These are phyloP conservation scores for Bombus sylvicola DNA, from an alignment of 1,140 invertebrate species.

Conservation along the genomic window DNA sequence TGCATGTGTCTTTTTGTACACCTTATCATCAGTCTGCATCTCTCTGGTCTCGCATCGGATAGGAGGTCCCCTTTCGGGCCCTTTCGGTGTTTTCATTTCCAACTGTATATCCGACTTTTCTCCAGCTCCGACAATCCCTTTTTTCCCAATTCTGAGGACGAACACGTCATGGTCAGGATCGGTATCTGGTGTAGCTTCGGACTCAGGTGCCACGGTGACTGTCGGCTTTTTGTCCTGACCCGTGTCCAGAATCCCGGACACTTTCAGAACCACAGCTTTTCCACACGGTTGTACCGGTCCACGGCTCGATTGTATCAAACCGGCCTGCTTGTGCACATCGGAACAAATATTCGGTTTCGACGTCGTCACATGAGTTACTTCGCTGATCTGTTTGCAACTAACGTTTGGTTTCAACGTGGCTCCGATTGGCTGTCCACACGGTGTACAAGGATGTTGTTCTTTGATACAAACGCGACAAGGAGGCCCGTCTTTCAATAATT, in stretches of 20 bases:
- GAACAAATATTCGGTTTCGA: background rate
- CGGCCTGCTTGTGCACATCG: background rate
- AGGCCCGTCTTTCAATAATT: background rate
- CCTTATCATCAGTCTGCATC: slow-evolving; percentile 74
- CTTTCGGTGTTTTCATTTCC: slow-evolving; percentile 80
- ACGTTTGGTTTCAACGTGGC: slow-evolving; percentile 12
- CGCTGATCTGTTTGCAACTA: background rate
- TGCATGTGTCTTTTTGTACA: background rate
- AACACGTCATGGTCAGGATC: slow-evolving; percentile 77
- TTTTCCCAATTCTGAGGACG: slow-evolving; percentile 80
- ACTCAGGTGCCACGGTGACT: slow-evolving; percentile 70
- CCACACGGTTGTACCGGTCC: slow-evolving; percentile 69
- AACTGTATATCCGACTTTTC: slow-evolving; percentile 80
- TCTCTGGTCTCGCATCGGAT: slow-evolving; percentile 78
- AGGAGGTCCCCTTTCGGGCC: slow-evolving; percentile 72
- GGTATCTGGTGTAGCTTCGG: slow-evolving; percentile 33
- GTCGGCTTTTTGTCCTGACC: slow-evolving; percentile 59
- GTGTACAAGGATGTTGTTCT: slow-evolving; percentile 56
- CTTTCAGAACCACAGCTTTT: slow-evolving; percentile 78
- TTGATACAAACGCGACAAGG: slow-evolving; percentile 55
- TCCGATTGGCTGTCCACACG: slow-evolving; percentile 48
- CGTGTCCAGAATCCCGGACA: slow-evolving; percentile 70
- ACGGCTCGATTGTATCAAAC: slow-evolving; percentile 68
- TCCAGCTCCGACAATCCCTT: slow-evolving; percentile 75
- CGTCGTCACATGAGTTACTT: too few species aligned